A percentile compares a stretch with the other conserved stretches of the same genome.
Evolutionary conservation across 2,797 vertebrate species (phyloP).

Genomic region (Spea hammondii): DNA sequence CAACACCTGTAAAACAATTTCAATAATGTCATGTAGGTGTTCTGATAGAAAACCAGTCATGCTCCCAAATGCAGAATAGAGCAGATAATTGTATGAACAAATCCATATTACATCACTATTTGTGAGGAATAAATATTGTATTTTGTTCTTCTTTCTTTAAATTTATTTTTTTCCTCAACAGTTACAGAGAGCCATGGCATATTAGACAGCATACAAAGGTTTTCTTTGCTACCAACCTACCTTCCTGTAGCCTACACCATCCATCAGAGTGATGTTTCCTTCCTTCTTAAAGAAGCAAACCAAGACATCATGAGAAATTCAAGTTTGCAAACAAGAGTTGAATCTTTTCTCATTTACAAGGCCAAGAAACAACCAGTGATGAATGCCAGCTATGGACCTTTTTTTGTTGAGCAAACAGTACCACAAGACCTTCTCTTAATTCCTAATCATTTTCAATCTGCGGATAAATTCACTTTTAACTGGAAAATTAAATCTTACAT

Average conservation of each 20-base stretch:
- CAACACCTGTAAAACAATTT: too few species aligned
- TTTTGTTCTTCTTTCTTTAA: constrained; percentile 2
- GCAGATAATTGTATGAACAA: too few species aligned
- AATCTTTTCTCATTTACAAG: constrained; percentile 85
- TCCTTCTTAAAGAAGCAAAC: constrained; percentile 89
- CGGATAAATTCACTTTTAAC: constrained; percentile 73
- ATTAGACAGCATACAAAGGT: constrained; percentile 75
- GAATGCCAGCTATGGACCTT: constrained; percentile 81
- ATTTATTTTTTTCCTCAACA: constrained; percentile 59
- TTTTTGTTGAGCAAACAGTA: constrained; percentile 73
- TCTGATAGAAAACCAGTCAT: too few species aligned
- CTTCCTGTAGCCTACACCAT: constrained; percentile 85
- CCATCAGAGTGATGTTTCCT: constrained; percentile 76
- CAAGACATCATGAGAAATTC: constrained; percentile 96
- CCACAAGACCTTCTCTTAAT: constrained; percentile 77
- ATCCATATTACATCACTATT: too few species aligned
- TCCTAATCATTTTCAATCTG: constrained; percentile 71
- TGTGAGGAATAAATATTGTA: neutral
- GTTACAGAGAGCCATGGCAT: constrained; percentile 80
- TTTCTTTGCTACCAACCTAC: constrained; percentile 81
- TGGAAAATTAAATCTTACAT: constrained; percentile 85
- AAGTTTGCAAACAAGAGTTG: constrained; percentile 85
- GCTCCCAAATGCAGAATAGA: too few species aligned
- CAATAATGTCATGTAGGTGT: too few species aligned
- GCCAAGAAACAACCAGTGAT: constrained; percentile 74